A percentile compares a stretch with the other conserved stretches of the same genome.
Conservation (phyloP, 2,797 vertebrate genomes). For the Myotis vivesi region DNA sequence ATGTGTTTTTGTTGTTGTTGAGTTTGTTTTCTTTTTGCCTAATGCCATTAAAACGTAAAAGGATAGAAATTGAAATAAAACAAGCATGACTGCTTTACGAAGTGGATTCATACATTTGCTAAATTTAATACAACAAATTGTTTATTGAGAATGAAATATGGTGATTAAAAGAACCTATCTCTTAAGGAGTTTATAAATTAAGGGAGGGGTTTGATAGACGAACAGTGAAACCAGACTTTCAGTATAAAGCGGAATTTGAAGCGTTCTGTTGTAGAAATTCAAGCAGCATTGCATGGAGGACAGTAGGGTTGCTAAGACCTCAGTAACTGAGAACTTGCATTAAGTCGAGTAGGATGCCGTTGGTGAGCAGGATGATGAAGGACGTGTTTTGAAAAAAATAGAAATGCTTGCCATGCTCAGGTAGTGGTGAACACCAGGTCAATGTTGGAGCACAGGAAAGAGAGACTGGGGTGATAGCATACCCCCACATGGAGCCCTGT, state of each 20-base stretch:
- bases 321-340: neutral
- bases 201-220: neutral
- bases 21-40: neutral
- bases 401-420: too few relatives aligned
- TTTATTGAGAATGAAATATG: neutral
- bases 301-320: neutral
- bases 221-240: neutral
- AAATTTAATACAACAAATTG: neutral
- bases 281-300: neutral
- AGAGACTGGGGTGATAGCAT: rapidly evolving
- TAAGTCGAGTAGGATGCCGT: neutral
- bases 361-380: neutral
- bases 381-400: rapidly evolving
- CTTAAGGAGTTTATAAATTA: neutral
- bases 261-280: neutral
- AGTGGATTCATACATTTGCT: neutral
- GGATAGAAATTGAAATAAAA: conserved; percentile 1
- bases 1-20: neutral
- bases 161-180: neutral
- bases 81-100: neutral
- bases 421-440: rapidly evolving
- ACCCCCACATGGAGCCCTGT: rapidly evolving
- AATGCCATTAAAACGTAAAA: neutral
- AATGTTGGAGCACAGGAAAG: rapidly evolving
- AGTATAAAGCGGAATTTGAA: neutral